Percentiles rank a stretch among this genome's conserved stretches.
Evolutionary conservation across 2,888 invertebrate genomes (phyloP).

Genomic region (Falcaria lacertinaria): DNA sequence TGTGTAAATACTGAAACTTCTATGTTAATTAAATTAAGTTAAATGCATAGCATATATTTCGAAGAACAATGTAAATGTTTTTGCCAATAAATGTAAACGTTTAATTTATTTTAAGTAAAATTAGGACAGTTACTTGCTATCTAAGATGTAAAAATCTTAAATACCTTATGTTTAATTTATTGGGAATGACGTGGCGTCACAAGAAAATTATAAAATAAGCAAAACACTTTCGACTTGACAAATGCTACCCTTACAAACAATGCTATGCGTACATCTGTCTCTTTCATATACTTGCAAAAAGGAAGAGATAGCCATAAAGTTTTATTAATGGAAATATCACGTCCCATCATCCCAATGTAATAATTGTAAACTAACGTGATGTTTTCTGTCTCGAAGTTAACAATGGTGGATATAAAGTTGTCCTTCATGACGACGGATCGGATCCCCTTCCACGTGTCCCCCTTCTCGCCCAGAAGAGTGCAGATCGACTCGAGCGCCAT

Average conservation of each 20-base stretch:
- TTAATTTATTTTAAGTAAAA: too few species aligned
- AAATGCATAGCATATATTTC: constrained; percentile 29
- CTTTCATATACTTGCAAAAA: too few species aligned
- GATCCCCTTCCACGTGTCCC: constrained; percentile 96
- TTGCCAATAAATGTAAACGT: constrained; percentile 73
- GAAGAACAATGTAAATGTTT: constrained; percentile 55
- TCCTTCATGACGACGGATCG: constrained; percentile 95
- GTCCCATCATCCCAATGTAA: constrained; percentile 26
- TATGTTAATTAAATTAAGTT: constrained; percentile 16
- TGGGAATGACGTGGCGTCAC: constrained; percentile 12
- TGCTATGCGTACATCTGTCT: too few species aligned
- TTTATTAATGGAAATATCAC: constrained; percentile 14
- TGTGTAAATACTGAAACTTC: constrained; percentile 21
- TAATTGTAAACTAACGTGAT: constrained; percentile 92
- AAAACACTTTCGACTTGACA: constrained; percentile 6
- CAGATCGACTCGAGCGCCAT: constrained; percentile 97
- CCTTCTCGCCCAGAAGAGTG: constrained; percentile 93
- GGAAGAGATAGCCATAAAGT: too few species aligned
- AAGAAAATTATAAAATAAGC: constrained; percentile 11
- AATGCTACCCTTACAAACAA: too few species aligned
- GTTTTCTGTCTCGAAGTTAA: constrained; percentile 95
- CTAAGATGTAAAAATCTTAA: constrained; percentile 31
- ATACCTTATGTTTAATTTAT: not conserved
- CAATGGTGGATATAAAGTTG: constrained; percentile 95
- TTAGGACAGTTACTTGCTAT: constrained; percentile 36